Percentiles rank a stretch among this genome's conserved stretches.
Conservation (phyloP, 1,140 invertebrate genomes). For the Limonius californicus region DNA sequence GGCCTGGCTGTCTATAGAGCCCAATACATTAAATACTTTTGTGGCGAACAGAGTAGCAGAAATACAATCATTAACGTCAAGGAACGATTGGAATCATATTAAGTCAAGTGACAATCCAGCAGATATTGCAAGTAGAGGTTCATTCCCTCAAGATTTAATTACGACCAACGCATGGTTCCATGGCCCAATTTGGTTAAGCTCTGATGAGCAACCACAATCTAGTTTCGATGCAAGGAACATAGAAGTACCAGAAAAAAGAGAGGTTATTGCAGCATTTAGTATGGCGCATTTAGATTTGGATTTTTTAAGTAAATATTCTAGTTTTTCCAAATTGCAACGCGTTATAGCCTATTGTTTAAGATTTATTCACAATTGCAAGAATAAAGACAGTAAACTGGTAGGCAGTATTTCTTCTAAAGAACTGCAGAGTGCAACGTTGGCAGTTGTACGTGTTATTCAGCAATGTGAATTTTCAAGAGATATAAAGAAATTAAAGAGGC, state of each 20-base stretch:
- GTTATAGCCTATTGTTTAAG: neutral
- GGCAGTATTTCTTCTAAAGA: neutral
- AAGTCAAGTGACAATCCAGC: slow-evolving; percentile 3
- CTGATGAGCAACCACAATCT: slow-evolving; percentile 29
- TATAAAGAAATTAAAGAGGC: neutral
- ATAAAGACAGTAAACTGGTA: neutral
- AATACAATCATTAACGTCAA: slow-evolving; percentile 36
- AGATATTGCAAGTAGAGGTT: slow-evolving; percentile 33
- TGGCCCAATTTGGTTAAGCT: slow-evolving; percentile 25
- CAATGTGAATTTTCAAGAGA: neutral
- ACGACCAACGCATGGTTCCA: slow-evolving; percentile 40
- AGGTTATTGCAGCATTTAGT: neutral
- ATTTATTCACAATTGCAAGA: neutral
- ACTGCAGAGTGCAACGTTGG: neutral
- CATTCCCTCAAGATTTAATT: slow-evolving; percentile 21
- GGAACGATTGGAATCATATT: slow-evolving; percentile 16
- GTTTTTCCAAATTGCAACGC: neutral
- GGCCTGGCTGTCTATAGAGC: slow-evolving; percentile 32
- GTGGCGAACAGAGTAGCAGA: slow-evolving; percentile 37
- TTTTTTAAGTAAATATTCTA: neutral
- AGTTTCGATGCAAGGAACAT: neutral
- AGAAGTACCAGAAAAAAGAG: neutral
- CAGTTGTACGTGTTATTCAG: neutral
- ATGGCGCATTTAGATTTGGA: neutral
- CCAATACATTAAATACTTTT: slow-evolving; percentile 31